Conservation (phyloP, 2,113 vertebrate genomes). For the Spea multiplicata region DNA sequence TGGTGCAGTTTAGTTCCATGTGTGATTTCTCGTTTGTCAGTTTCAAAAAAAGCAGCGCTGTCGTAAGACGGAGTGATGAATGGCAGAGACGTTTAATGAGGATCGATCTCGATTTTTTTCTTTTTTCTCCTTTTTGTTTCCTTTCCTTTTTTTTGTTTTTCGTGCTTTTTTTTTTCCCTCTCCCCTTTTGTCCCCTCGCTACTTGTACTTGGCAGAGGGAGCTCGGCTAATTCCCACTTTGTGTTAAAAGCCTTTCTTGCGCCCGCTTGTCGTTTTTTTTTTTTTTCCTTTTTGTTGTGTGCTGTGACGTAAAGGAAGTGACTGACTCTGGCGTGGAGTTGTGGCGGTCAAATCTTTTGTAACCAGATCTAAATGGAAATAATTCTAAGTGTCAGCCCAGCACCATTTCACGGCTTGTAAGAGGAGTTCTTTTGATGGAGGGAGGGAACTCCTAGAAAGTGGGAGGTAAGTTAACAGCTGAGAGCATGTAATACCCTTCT, state of each 20-base stretch:
- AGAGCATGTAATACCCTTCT: slow-evolving; percentile 62
- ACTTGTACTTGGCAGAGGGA: not conserved
- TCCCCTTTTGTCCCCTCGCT: not conserved
- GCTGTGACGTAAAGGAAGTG: slow-evolving; percentile 59
- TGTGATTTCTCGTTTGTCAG: slow-evolving; percentile 10
- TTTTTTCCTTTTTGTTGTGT: slow-evolving; percentile 49
- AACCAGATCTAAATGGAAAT: slow-evolving; percentile 57
- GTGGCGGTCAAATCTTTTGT: slow-evolving; percentile 50
- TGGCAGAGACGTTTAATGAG: not conserved
- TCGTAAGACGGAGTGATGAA: not conserved
- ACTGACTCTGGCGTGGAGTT: slow-evolving; percentile 54
- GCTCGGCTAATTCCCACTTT: slow-evolving; percentile 4
- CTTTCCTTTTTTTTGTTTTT: not conserved
- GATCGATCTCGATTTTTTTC: not conserved
- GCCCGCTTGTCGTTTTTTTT: slow-evolving; percentile 36
- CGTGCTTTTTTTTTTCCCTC: not conserved
- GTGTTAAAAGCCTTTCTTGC: slow-evolving; percentile 41
- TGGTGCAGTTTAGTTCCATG: slow-evolving; percentile 9
- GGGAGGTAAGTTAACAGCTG: slow-evolving; percentile 73
- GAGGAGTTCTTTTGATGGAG: slow-evolving; percentile 52
- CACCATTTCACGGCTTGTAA: slow-evolving; percentile 51
- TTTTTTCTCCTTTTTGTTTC: not conserved
- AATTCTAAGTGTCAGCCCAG: slow-evolving; percentile 59
- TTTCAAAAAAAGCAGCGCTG: not conserved
- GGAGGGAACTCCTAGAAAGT: slow-evolving; percentile 67